Base-by-base conservation (phyloP, 2,797 vertebrate genomes). In the Sebastes minor region DNA sequence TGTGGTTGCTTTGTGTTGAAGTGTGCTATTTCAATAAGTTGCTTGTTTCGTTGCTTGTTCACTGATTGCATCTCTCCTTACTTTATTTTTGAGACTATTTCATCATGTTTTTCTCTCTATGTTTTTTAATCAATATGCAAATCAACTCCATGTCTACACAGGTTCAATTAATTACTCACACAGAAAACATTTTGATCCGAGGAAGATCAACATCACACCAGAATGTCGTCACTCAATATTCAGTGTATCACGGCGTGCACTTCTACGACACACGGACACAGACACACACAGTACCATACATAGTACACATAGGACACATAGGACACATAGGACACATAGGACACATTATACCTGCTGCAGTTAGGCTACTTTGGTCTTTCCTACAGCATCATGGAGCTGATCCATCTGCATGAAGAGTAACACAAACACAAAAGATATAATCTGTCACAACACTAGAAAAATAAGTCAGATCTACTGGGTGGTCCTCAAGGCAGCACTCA, bases 341-440 rank as follows among this genome's bases (percentile, higher is more conserved):
- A 35, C 23, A 33, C 63, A 61, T n/a, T n/a, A n/a, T 63, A 20
- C 57, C 64, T 65, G 35, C 57, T 33, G 33, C 16, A n/a, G 14
- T 16, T 46, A 18, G 42, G 16, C 16, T 23, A 2, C 30, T 55
- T 33, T 52, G 3, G 33, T 76, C 20, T 9, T 25, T 16, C 16
- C 22, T 27, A 59, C 38, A 61, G 67, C 73, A 72, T 22, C 4
- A 4, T 42, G 70, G 65, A 65, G 32, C n/a, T 30, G 49, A 61
- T 60, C 67, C 52, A 55, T 59, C 74, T 57, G 53, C 67, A 71
- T 5, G 23, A 56, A 38, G 11, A 64, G 53, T 2, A 53, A 75
- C 59, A 13, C 55, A 74, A 80, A 76, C 32, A 64, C 10, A 65
- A 32, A 59, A 79, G n/a, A 74, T 23, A 49, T 22, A 20, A 76